Evolutionary conservation across 30 jellyfish, hydroid and myxozoan genomes (phyloP).

Genomic region (Calvadosia cruxmelitensis): DNA sequence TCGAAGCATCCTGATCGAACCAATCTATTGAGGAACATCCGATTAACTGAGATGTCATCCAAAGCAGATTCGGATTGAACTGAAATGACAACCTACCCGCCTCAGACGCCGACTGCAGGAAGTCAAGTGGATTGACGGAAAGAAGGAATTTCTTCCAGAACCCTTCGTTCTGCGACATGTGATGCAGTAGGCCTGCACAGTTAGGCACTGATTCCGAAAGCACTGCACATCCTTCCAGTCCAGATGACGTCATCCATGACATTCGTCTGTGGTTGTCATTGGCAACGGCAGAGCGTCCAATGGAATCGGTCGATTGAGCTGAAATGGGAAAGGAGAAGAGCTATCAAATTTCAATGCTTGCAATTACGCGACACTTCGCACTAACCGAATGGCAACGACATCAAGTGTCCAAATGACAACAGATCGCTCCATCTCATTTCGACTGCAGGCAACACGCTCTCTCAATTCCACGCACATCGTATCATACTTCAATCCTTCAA

Average conservation of each 20-base stretch:
- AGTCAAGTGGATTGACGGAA: constrained; percentile 26
- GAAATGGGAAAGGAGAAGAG: too few species aligned
- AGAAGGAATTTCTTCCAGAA: constrained; percentile 26
- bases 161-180: constrained; percentile 22
- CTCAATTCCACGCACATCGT: too few species aligned
- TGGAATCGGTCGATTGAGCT: too few species aligned
- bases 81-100: not conserved
- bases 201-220: constrained; percentile 18
- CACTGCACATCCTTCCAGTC: constrained; percentile 32
- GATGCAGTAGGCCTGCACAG: constrained; percentile 43
- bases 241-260: constrained; percentile 38
- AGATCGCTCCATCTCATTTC: too few species aligned
- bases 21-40: not conserved
- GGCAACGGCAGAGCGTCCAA: constrained; percentile 27
- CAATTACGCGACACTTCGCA: too few species aligned
- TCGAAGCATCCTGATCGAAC: not conserved
- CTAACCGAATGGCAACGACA: too few species aligned
- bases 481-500: too few species aligned
- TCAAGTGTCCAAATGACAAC: too few species aligned
- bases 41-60: not conserved
- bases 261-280: constrained; percentile 19
- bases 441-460: too few species aligned
- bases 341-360: too few species aligned
- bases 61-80: not conserved
- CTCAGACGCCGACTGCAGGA: not conserved